Evolutionary conservation across 2,113 vertebrate species (phyloP).

Genomic region (Syngnathoides biaculeatus): DNA sequence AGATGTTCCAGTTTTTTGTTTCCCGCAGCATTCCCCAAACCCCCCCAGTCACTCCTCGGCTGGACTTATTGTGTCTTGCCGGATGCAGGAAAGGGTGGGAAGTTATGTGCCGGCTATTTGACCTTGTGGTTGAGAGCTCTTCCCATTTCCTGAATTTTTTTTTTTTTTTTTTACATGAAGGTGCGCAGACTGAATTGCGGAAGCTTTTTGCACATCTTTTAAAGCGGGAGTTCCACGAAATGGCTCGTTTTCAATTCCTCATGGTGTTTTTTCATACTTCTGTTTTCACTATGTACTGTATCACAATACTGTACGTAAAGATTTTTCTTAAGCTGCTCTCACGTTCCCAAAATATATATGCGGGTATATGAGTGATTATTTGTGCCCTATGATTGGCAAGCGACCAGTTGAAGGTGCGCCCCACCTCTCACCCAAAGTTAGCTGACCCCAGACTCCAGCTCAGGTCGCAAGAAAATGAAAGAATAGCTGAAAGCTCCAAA

Average conservation of each 20-base stretch:
- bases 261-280: too few species aligned
- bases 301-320: too few species aligned
- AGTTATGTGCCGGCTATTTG: conserved; percentile 46
- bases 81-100: conserved; percentile 80
- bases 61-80: conserved; percentile 65
- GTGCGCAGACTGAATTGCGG: conserved; percentile 8
- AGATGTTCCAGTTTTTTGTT: conserved; percentile 4
- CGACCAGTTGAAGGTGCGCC: background rate
- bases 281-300: too few species aligned
- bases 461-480: background rate
- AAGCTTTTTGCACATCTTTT: background rate
- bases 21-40: conserved; percentile 9
- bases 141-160: conserved; percentile 75
- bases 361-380: background rate
- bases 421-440: background rate
- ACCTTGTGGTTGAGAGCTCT: conserved; percentile 50
- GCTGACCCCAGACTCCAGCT: background rate
- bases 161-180: conserved; percentile 44
- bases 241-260: background rate
- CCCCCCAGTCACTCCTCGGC: conserved; percentile 19
- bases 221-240: background rate
- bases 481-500: background rate
- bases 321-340: background rate
- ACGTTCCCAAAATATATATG: background rate
- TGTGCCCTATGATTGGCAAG: background rate